Percentiles rank a stretch among this genome's conserved stretches.
Conservation (phyloP, 2,797 vertebrate genomes). For the Gallirallus australis region DNA sequence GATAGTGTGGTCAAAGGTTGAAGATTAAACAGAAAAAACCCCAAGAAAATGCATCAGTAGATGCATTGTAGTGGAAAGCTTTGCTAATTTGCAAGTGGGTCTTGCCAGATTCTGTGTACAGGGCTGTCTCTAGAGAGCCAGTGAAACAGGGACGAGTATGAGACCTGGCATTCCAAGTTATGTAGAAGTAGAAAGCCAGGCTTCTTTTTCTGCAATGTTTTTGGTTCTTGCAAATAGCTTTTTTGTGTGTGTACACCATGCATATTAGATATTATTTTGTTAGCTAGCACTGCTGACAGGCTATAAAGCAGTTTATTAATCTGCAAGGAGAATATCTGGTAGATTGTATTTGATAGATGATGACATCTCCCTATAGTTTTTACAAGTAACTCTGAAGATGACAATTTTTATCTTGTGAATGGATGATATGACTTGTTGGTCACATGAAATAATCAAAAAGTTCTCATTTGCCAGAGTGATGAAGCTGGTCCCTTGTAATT, state of each 20-base stretch:
- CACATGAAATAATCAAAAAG: not conserved
- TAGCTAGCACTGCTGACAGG: not conserved
- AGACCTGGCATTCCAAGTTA: not conserved
- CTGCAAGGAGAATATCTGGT: not conserved
- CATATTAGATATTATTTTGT: not conserved
- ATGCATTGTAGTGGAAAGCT: not conserved
- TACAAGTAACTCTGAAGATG: not conserved
- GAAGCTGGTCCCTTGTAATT: not conserved
- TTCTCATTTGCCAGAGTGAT: not conserved
- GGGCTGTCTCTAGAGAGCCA: not conserved
- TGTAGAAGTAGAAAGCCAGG: not conserved
- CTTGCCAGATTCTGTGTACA: not conserved
- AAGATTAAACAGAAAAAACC: not conserved
- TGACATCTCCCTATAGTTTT: not conserved
- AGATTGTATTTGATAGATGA: not conserved
- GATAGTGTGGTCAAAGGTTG: not conserved
- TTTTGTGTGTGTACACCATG: not conserved
- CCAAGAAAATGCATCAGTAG: not conserved
- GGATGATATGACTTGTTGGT: not conserved
- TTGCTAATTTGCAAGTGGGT: not conserved
- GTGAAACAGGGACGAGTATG: not conserved
- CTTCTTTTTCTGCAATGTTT: not conserved
- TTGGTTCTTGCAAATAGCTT: not conserved
- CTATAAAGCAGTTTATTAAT: not conserved
- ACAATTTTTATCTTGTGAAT: not conserved